Evolutionary conservation across 2,888 invertebrate species (phyloP), one percentile per base, ranked within the genome.

Genomic region (Linnaemya tessellans): DNA sequence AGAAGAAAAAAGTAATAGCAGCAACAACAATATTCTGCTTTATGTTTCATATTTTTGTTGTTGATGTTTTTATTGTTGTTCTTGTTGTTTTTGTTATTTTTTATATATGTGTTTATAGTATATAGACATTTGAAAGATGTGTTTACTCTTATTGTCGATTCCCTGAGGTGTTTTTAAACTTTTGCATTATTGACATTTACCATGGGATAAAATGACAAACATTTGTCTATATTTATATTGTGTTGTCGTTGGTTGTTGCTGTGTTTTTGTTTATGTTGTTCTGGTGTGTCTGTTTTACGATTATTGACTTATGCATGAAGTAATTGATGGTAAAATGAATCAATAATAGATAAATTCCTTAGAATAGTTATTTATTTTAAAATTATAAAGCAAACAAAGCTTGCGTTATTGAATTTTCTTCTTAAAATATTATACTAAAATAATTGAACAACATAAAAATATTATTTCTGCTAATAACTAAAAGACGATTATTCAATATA

Each of bases 161-260:
- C 84, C 84, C 84, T 56, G 78, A 84, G 84, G 84, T 84, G 77
- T 84, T 84, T 73, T 84, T 81, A 84, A 79, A 74, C 73, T 81
- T 79, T 84, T 81, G 68, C 81, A 74, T 81, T 84, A 81, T 84
- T 81, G 81, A 81, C 81, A 70, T 81, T 78, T 81, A 73, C 84
- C 67, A 60, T 60, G 67, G 77, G 74, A 81, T 74, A 64, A 43
- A 80, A 78, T 30, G 68, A 74, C 64, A 67, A 81, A 81, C 75
- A 77, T 54, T 84, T 81, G 62, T 58, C 71, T 65, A 13, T 64
- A 51, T 78, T 78, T 56, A 49, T 68, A 8, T 65, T 22, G 25
- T 60, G 60, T 41, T 41, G 10, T 51, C 20, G 35, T 58, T 68
- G 56, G 35, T 62, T 9, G 20, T 35, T 49, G 1, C 9, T 38